Evolutionary conservation across 2,797 vertebrate species (phyloP).

Genomic region (Urosaurus nigricauda): DNA sequence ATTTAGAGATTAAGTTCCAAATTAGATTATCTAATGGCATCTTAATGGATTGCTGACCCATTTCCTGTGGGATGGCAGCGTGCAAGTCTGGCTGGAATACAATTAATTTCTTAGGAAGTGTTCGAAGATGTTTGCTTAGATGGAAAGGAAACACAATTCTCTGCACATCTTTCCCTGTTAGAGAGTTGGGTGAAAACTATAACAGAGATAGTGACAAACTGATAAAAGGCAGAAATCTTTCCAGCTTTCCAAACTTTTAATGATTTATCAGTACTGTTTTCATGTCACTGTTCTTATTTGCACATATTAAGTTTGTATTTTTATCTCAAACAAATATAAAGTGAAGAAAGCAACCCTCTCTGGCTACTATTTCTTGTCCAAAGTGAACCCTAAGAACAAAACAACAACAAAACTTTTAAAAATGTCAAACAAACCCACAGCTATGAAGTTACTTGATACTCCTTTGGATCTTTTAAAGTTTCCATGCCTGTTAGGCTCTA

Average conservation of each 20-base stretch:
- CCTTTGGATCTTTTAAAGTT: conserved; percentile 13
- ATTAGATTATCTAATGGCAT: conserved; percentile 99
- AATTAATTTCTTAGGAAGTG: conserved; percentile 86
- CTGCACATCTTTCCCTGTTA: conserved; percentile 73
- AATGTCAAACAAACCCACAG: not conserved
- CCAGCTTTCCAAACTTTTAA: conserved; percentile 24
- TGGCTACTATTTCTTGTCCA: conserved; percentile 45
- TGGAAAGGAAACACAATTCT: conserved; percentile 74
- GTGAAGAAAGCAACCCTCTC: not conserved
- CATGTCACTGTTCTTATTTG: not conserved
- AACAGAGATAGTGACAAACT: conserved; percentile 51
- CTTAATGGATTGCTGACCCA: conserved; percentile 98
- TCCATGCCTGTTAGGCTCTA: conserved; percentile 38
- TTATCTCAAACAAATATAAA: conserved; percentile 36
- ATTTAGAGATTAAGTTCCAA: conserved; percentile 96
- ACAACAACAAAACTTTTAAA: not conserved
- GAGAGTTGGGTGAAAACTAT: conserved; percentile 61
- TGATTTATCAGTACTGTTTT: conserved; percentile 50
- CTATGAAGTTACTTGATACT: not conserved
- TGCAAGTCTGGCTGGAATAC: conserved; percentile 90
- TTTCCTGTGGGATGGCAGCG: conserved; percentile 93
- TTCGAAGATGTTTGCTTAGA: conserved; percentile 80
- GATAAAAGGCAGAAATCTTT: conserved; percentile 52
- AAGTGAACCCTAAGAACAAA: conserved; percentile 30
- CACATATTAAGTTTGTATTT: conserved; percentile 30